These are phyloP conservation scores for Aleiodes alternator DNA, from an alignment of 2,888 invertebrate genomes.

Conservation along the genomic window DNA sequence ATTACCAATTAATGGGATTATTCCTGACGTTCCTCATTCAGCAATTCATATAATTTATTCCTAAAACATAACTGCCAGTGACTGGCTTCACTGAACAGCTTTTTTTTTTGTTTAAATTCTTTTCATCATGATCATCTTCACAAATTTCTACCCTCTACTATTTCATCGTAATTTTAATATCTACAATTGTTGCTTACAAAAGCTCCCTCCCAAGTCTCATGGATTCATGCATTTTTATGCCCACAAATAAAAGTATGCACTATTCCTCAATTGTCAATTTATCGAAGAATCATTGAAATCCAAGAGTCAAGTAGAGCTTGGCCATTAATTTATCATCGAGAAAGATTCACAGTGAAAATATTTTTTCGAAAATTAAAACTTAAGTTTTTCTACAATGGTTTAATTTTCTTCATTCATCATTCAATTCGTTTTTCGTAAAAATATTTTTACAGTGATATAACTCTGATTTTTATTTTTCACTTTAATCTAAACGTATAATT, in stretches of 20 bases:
- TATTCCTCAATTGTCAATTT: slow-evolving; percentile 14
- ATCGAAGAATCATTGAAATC: neutral
- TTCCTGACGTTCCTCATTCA: slow-evolving; percentile 23
- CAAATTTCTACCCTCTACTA: slow-evolving; percentile 5
- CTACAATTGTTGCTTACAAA: slow-evolving; percentile 24
- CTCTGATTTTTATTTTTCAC: neutral
- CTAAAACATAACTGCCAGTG: slow-evolving; percentile 23
- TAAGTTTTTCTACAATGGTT: slow-evolving; percentile 20
- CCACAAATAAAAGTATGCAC: neutral
- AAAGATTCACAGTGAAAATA: slow-evolving; percentile 29
- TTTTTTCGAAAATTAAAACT: slow-evolving; percentile 36
- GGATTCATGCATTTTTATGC: neutral
- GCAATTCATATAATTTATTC: slow-evolving; percentile 25
- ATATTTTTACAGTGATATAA: slow-evolving; percentile 39
- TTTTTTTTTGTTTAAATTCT: neutral
- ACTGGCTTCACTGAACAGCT: slow-evolving; percentile 19
- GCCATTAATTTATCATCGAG: neutral
- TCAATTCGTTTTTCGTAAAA: slow-evolving; percentile 21
- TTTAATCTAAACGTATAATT: slow-evolving; percentile 55
- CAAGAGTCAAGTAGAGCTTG: neutral
- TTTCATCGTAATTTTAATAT: slow-evolving; percentile 20
- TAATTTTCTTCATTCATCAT: slow-evolving; percentile 11
- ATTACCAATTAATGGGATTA: neutral
- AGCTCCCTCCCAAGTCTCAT: neutral
- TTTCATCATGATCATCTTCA: neutral